Conservation (phyloP, 2,797 vertebrate genomes). For the Lophotriccus pileatus region DNA sequence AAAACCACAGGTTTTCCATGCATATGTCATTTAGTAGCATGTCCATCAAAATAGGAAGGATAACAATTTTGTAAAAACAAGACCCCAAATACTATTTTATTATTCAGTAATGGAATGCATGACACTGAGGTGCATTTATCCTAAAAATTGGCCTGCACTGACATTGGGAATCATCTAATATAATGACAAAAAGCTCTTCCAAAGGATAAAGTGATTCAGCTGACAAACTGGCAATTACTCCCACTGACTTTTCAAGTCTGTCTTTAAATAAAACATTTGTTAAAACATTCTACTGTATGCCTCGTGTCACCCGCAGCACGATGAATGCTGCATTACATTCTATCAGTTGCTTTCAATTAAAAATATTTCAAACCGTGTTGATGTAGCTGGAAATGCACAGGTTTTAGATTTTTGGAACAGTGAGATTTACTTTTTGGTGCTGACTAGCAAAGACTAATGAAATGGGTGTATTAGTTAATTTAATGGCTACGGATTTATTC, state of each 20-base stretch:
- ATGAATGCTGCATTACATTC: conserved; percentile 58
- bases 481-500: background rate
- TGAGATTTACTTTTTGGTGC: background rate
- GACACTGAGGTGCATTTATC: conserved; percentile 48
- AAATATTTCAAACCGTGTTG: conserved; percentile 13
- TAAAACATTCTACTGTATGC: conserved; percentile 48
- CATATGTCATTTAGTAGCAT: background rate
- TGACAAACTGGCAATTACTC: conserved; percentile 76
- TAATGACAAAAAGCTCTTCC: conserved; percentile 71
- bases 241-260: conserved; percentile 61
- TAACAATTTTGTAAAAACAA: background rate
- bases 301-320: conserved; percentile 54
- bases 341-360: conserved; percentile 57
- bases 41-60: background rate
- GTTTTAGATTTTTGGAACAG: background rate
- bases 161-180: conserved; percentile 65
- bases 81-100: conserved; percentile 8
- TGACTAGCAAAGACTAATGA: background rate
- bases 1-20: background rate
- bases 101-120: conserved; percentile 28
- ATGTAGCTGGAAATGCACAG: background rate
- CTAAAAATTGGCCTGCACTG: conserved; percentile 47
- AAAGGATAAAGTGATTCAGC: conserved; percentile 66
- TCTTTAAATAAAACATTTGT: conserved; percentile 76
- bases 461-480: background rate